Evolutionary conservation across 2,797 vertebrate species (phyloP), one percentile per base, ranked within the genome.

Genomic region (Pelodytes ibericus): DNA sequence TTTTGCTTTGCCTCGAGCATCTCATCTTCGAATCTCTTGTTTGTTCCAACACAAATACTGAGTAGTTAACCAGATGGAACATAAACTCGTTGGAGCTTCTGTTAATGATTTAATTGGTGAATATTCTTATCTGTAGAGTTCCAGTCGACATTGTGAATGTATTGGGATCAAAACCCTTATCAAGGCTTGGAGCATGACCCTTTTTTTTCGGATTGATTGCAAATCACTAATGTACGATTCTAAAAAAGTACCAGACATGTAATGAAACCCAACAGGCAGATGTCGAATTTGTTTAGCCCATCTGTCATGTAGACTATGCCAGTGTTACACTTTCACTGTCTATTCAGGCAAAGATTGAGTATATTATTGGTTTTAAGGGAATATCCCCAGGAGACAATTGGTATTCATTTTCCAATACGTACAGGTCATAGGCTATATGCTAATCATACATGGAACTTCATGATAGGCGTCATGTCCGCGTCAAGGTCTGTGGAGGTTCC

Each of bases 21-120:
- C 20, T n/a, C n/a, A n/a, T 33, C 61, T 16, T 29, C 58, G 36
- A 41, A 30, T 65, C 31, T 26, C 41, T 4, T 7, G 33, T 25
- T 75, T 25, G 56, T 29, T 69, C 61, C 75, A 71, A 71, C 20
- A 33, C 71, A 64, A 77, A 77, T 72, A 77, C 66, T 65, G 68
- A 58, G 36, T 25, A 36, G 8, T 6, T 18, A 66, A 57, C 49
- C 75, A 71, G 75, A 77, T 65, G 49, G 75, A 72, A 24, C 3
- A 66, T 20, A 31, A 59, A 30, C n/a, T 15, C 47, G 41, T 76
- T 25, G 44, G 47, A 41, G 18, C 26, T 22, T 51, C 69, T 20
- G 24, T 49, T 62, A 53, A 24, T 22, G 29, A 41, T 70, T 57
- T 56, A 76, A 57, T 62, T 30, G 29, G 13, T n/a, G 39, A 59